Evolutionary conservation across 1,140 invertebrate genomes (phyloP).

Genomic region (Galendromus occidentalis): DNA sequence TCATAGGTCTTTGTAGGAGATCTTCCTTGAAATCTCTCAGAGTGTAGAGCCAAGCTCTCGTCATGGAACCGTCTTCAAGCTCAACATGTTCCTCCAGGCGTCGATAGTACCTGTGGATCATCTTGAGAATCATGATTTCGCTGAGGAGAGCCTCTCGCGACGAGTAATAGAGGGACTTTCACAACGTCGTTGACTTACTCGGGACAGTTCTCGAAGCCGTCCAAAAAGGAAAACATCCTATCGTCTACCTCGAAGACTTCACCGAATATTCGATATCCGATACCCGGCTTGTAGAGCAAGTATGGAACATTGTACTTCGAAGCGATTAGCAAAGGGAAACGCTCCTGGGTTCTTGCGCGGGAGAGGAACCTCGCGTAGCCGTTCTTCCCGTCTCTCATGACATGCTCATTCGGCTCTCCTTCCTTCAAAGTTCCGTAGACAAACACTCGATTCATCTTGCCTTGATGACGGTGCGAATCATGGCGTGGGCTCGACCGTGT

Average conservation of each 20-base stretch:
- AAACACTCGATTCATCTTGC: conserved; percentile 40
- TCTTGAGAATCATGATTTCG: neutral
- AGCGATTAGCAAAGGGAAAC: conserved; percentile 65
- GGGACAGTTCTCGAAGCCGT: conserved; percentile 68
- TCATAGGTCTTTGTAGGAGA: conserved; percentile 39
- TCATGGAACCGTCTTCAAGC: conserved; percentile 6
- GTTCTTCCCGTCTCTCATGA: conserved; percentile 42
- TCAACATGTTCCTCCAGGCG: neutral
- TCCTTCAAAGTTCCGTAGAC: conserved; percentile 74
- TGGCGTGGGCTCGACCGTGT: too few relatives aligned
- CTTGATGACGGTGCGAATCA: too few relatives aligned
- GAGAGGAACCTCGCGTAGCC: conserved; percentile 47
- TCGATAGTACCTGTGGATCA: neutral
- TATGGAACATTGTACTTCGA: conserved; percentile 75
- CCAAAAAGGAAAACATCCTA: conserved; percentile 48
- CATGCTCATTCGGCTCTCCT: conserved; percentile 59
- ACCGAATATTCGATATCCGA: conserved; percentile 42
- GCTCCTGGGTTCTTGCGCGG: conserved; percentile 41
- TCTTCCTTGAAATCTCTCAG: conserved; percentile 47
- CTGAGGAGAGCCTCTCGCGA: too few relatives aligned
- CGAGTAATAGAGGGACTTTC: too few relatives aligned
- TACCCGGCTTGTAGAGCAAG: conserved; percentile 44
- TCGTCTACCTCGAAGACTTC: conserved; percentile 72
- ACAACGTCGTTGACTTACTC: conserved; percentile 35
- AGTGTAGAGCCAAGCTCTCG: conserved; percentile 56